Base-by-base conservation (phyloP, 2,797 vertebrate species). In the Chrosomus eos region DNA sequence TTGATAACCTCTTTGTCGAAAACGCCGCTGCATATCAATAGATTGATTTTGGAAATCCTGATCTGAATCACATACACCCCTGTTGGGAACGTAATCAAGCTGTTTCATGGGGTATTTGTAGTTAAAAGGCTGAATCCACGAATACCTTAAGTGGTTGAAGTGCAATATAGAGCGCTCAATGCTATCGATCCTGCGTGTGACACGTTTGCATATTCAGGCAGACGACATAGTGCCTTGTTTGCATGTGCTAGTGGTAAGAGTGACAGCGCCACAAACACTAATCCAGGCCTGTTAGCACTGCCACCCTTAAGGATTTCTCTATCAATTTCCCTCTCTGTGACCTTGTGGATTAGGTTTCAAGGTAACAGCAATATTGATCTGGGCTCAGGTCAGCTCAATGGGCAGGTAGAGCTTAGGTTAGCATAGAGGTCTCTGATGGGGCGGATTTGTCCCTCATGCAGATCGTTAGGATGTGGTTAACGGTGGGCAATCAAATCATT, bases 231-330 rank as follows among this genome's bases (percentile, higher is more conserved):
- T 72, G 55, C 40, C 31, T 11, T 51, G 85, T 82, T 86, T 86
- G 73, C 80, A 81, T 71, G 80, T 82, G 77, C 68, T 72, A 67
- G 43, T 13, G 48, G 28, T 70, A 36, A 68, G 60, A 67, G 19
- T 67, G 71, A 81, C 71, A 67, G 23, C n/a, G 40, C 14, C 36
- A 55, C 53, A n/a, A 75, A 28, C 7, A 4, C 5, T 86, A 81
- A 76, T 82, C 80, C 73, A 70, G 51, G 53, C n/a, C 40, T 60
- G 85, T 76, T 79, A 88, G 45, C 62, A 80, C 86, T 86, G 74
- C 71, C 87, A 90, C 84, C 75, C 87, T 68, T 83, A 45, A 77
- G 51, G 64, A 21, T 81, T 43, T 76, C 72, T 26, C 60, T 48
- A 31, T 81, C 18, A 26, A 14, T 84, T 51, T 74, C 38, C 75